Percentiles rank a stretch among this genome's conserved stretches.
Evolutionary conservation across 2,113 vertebrate genomes (phyloP).

Genomic region (Muscicapa adusta): DNA sequence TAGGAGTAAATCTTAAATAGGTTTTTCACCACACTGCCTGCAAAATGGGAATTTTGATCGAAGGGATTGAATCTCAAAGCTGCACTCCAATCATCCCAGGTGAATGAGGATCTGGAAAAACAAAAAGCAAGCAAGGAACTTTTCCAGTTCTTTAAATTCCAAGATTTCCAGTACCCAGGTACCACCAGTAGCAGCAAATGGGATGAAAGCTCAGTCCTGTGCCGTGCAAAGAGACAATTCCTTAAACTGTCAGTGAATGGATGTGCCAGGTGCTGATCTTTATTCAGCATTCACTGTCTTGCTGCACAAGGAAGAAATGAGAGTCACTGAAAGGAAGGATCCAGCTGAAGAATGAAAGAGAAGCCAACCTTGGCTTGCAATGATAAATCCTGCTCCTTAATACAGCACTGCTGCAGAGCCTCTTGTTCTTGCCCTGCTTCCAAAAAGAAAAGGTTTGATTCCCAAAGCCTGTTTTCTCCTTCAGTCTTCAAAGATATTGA

Average conservation of each 20-base stretch:
- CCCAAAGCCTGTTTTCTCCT: background rate
- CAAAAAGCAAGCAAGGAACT: background rate
- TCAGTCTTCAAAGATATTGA: background rate
- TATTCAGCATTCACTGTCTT: background rate
- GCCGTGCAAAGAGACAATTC: background rate
- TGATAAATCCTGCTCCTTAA: background rate
- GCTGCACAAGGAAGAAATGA: background rate
- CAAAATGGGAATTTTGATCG: background rate
- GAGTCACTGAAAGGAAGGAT: background rate
- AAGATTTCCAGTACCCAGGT: background rate
- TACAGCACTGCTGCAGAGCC: background rate
- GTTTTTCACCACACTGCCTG: background rate
- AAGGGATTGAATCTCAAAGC: background rate
- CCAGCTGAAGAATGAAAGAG: background rate
- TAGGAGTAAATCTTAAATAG: background rate
- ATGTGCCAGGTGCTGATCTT: background rate
- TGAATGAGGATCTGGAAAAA: background rate
- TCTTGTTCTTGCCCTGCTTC: background rate
- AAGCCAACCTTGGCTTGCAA: background rate
- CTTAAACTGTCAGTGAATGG: background rate
- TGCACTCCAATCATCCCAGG: background rate
- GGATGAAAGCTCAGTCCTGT: background rate
- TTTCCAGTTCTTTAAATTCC: background rate
- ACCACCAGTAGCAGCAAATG: background rate
- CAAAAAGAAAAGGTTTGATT: background rate